Base-by-base conservation (phyloP, 1,140 invertebrate genomes). In the Scaptodrosophila lebanonensis region DNA sequence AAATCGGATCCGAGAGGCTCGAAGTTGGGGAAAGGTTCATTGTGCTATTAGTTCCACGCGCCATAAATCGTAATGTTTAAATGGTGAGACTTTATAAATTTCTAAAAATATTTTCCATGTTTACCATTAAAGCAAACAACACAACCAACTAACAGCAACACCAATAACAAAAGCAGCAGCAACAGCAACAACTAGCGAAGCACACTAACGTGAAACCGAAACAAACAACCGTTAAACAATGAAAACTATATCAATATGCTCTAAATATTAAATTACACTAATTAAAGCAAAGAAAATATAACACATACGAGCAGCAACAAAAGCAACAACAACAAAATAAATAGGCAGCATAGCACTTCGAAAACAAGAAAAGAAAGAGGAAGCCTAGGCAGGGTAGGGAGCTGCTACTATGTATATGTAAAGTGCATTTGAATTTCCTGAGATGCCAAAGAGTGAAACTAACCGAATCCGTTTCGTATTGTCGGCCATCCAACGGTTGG, bases 261-360 rank as follows among this genome's bases (percentile, higher is more conserved):
- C 83, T 79, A 85, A 85, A 85, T 85, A 83, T 72, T 85, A 79
- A 85, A 85, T 79, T 72, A 72, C 83, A 85, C 83, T 85, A 85
- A 85, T 85, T 85, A 85, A 85, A 84, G 36, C 52, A 59, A 76
- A 83, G 83, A 82, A 85, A 85, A 71, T 57, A 44, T 84, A 84
- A 83, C 83, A 85, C 67, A 71, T 83, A 53, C 61, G 51, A 60
- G 18, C 36, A n/a, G 12, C 32, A 63, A 33, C 16, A 54, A 38
- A 20, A 40, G 30, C 18, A 30, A 11, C 15, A 51, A 30, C 48
- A 40, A 45, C 30, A 40, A 52, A 39, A 15, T n/a, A 66, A 33
- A 47, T 17, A 64, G 44, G 13, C 30, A 25, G 16, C 43, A 15
- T 36, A 15, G 51, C 48, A 60, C 39, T 50, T 39, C 56, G 56